Evolutionary conservation across 2,113 vertebrate genomes (phyloP).

Genomic region (Hippocampus comes): DNA sequence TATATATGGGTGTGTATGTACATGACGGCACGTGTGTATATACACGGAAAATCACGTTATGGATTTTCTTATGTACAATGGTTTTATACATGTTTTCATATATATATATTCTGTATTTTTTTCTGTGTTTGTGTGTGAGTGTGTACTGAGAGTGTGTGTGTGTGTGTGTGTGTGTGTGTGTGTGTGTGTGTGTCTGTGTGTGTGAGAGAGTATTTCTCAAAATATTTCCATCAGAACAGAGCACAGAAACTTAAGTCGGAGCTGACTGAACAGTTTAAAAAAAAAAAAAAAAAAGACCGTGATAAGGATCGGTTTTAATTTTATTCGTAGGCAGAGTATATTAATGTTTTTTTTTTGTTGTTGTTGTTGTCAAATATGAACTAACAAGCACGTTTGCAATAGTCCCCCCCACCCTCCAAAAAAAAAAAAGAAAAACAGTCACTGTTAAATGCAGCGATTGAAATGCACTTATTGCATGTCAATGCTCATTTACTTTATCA

Average conservation of each 20-base stretch:
- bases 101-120: conserved; percentile 69
- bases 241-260: neutral
- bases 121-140: conserved; percentile 48
- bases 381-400: neutral
- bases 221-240: conserved; percentile 1
- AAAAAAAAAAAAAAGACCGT: no score
- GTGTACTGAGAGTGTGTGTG: conserved; percentile 18
- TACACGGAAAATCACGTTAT: conserved; percentile 65
- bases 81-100: conserved; percentile 74
- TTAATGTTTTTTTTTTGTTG: no score
- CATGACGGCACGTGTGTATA: conserved; percentile 67
- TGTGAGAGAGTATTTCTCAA: conserved; percentile 8
- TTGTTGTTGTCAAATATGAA: neutral
- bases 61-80: conserved; percentile 69
- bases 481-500: neutral
- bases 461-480: neutral
- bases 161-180: conserved; percentile 51
- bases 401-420: no score
- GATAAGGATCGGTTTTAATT: neutral
- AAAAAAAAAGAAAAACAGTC: neutral
- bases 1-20: conserved; percentile 77
- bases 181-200: conserved; percentile 33
- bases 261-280: neutral
- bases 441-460: neutral
- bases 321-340: neutral